These are phyloP conservation scores for Melangyna quadrimaculata DNA, from an alignment of 2,888 invertebrate genomes.

Conservation along the genomic window DNA sequence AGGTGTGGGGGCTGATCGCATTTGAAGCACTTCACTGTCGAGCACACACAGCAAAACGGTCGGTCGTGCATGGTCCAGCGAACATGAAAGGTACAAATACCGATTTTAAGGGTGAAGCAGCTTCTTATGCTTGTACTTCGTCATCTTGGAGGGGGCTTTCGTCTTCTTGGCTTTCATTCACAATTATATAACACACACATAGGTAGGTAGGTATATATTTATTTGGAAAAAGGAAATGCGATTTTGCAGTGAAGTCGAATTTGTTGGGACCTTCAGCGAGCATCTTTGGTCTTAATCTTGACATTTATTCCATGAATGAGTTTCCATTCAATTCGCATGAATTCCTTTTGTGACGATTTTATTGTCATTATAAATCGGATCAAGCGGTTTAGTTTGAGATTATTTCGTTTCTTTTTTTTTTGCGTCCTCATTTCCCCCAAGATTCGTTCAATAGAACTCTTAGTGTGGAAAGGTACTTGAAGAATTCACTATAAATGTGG, in stretches of 20 bases:
- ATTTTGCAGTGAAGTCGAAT: constrained; percentile 54
- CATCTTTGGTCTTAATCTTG: constrained; percentile 71
- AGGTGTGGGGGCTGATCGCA: background rate
- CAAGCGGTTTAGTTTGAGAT: constrained; percentile 61
- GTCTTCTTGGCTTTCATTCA: constrained; percentile 45
- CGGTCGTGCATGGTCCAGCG: constrained; percentile 60
- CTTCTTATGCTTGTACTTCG: constrained; percentile 17
- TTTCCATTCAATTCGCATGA: constrained; percentile 71
- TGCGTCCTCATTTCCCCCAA: background rate
- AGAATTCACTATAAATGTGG: constrained; percentile 34
- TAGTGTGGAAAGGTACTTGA: constrained; percentile 15
- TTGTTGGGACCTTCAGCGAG: constrained; percentile 15
- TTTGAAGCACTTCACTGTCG: constrained; percentile 44
- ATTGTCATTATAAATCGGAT: constrained; percentile 72
- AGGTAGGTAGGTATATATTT: background rate
- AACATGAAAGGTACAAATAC: constrained; percentile 69
- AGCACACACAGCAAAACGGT: background rate
- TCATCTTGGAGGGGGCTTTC: constrained; percentile 26
- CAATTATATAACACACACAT: constrained; percentile 33
- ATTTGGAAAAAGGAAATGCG: constrained; percentile 46
- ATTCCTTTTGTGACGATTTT: constrained; percentile 70
- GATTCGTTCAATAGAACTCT: constrained; percentile 1
- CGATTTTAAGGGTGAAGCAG: constrained; percentile 44
- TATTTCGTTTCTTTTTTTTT: constrained; percentile 8
- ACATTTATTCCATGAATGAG: constrained; percentile 71